Evolutionary conservation across 2,113 vertebrate genomes (phyloP).

Genomic region (Donacobius atricapilla): DNA sequence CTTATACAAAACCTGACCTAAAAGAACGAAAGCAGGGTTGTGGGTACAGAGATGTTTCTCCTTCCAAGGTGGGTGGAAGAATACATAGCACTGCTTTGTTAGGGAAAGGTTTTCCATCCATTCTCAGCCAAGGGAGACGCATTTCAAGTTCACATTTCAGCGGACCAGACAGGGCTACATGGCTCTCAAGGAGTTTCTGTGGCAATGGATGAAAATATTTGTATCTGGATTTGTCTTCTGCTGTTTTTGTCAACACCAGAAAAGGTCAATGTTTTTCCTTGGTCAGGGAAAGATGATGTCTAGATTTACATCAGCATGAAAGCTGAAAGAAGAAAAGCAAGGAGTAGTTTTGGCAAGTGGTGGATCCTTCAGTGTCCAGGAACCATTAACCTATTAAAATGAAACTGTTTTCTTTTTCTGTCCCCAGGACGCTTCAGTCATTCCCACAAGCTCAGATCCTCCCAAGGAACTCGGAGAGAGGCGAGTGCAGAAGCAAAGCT

Average conservation of each 20-base stretch:
- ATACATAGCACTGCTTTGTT: not conserved
- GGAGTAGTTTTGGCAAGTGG: conserved; percentile 30
- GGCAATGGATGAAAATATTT: conserved; percentile 57
- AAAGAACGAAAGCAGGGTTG: not conserved
- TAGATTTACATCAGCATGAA: conserved; percentile 13
- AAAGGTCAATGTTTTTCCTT: conserved; percentile 53
- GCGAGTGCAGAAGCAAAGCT: not conserved
- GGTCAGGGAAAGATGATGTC: conserved; percentile 2
- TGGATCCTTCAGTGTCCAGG: conserved; percentile 6
- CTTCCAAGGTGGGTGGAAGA: not conserved
- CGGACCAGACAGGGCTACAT: not conserved
- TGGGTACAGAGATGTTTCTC: not conserved
- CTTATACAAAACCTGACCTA: not conserved
- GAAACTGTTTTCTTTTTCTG: conserved; percentile 39
- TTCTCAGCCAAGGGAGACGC: conserved; percentile 8
- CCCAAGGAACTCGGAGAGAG: not conserved
- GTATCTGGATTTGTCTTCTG: conserved; percentile 62
- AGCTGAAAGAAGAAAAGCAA: conserved; percentile 26
- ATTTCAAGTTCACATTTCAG: not conserved
- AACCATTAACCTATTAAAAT: conserved; percentile 38
- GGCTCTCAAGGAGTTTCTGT: conserved; percentile 48
- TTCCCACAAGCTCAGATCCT: not conserved
- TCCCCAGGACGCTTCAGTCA: conserved; percentile 2
- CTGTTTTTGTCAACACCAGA: conserved; percentile 51
- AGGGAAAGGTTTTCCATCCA: conserved; percentile 8